These are phyloP conservation scores for Catamblyrhynchus diadema DNA, from an alignment of 2,797 vertebrate species.

Conservation along the genomic window DNA sequence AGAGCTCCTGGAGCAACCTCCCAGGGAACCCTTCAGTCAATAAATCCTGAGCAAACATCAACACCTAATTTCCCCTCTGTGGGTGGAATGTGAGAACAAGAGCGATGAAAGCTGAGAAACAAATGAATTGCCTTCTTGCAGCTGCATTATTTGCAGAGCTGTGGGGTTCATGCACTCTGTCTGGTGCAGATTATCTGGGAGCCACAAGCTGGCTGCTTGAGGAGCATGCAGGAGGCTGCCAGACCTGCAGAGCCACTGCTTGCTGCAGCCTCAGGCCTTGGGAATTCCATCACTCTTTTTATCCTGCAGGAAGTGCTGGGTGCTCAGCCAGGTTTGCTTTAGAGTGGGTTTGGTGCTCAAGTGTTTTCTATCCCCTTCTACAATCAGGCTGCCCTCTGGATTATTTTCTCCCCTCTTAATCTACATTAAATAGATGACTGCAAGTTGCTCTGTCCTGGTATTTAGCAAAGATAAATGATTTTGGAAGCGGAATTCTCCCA, in stretches of 20 bases:
- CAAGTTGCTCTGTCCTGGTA: not conserved
- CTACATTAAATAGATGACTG: not conserved
- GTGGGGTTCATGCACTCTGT: not conserved
- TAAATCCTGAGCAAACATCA: not conserved
- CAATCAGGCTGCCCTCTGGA: not conserved
- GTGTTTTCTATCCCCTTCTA: not conserved
- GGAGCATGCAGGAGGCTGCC: not conserved
- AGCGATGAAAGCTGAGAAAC: not conserved
- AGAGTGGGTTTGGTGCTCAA: not conserved
- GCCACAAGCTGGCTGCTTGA: not conserved
- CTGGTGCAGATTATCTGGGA: not conserved
- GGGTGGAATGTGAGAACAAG: not conserved
- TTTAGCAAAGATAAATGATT: slow-evolving; percentile 1
- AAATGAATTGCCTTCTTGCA: not conserved
- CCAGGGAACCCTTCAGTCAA: not conserved
- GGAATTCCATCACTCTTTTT: not conserved
- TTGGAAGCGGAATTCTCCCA: not conserved
- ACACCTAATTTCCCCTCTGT: slow-evolving; percentile 29
- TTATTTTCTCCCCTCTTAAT: not conserved
- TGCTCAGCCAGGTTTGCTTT: not conserved
- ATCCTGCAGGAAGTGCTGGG: not conserved
- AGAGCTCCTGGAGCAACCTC: not conserved
- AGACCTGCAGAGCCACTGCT: not conserved
- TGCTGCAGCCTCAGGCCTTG: not conserved
- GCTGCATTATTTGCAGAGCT: not conserved